Percentiles rank a stretch among this genome's conserved stretches.
Evolutionary conservation across 1,140 invertebrate genomes (phyloP).

Genomic region (Potamilus streckersoni): DNA sequence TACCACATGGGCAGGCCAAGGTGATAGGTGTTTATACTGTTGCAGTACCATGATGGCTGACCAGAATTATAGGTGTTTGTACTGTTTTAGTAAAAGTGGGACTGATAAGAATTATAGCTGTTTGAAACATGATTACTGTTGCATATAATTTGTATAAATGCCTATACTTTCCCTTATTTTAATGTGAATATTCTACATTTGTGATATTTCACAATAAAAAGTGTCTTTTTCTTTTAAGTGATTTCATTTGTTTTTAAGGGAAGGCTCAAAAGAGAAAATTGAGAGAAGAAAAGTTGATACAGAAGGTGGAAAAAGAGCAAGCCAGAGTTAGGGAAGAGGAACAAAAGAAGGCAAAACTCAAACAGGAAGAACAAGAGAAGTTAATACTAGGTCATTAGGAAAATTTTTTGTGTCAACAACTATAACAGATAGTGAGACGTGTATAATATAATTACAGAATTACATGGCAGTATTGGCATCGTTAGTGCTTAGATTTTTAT

Average conservation of each 20-base stretch:
- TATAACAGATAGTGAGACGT: not conserved
- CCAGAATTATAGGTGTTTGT: no score
- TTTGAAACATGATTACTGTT: no score
- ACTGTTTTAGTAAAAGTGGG: no score
- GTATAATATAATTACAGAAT: not conserved
- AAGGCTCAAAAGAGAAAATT: constrained; percentile 55
- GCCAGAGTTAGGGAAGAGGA: constrained; percentile 34
- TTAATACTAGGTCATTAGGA: constrained; percentile 21
- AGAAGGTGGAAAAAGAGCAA: constrained; percentile 46
- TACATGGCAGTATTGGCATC: not conserved
- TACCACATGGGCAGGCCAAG: no score
- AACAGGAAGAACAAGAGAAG: constrained; percentile 29
- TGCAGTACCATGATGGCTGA: no score
- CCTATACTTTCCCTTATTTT: no score
- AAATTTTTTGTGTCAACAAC: not conserved
- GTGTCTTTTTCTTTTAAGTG: no score
- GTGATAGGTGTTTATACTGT: no score
- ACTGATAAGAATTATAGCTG: no score
- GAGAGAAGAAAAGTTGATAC: constrained; percentile 54
- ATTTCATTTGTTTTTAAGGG: constrained; percentile 13
- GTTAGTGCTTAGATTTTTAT: not conserved
- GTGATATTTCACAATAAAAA: no score
- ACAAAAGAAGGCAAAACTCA: constrained; percentile 27
- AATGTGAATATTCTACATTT: no score
- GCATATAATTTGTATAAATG: no score